Evolutionary conservation across 2,888 invertebrate species (phyloP), one percentile per base, ranked within the genome.

Genomic region (Mesorhabditis sp.): DNA sequence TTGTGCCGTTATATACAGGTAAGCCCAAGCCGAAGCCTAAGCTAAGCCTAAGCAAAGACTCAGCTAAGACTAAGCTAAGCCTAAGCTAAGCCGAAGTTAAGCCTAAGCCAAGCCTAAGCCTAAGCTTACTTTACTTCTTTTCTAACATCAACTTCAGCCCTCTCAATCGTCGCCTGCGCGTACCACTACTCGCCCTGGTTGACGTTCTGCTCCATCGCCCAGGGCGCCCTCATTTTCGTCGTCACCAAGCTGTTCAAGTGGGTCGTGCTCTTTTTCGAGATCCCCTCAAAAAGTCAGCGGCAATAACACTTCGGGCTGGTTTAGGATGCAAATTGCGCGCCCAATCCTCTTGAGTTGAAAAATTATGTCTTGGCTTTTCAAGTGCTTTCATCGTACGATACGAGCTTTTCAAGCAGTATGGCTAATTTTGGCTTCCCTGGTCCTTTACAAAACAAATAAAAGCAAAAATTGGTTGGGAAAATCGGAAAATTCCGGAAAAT

Each of bases 151-250:
- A 50, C n/a, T 50, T 10, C 58, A 50, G 58, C 58, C 58, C 43
- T 50, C n/a, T 82, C 83, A 0, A 77, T 84, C 65, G 67, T 65
- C 13, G 80, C 78, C 13, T 74, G 75, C 42, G 67, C 76, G 4
- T 76, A 74, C 66, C 66, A 77, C 43, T 85, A 79, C 72, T 76
- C 81, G 5, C 76, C 80, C 3, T 74, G 74, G 43, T 70, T 84
- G 10, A 73, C 83, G 4, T 66, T 68, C 50, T 75, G 76, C 5
- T 80, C 83, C 4, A 43, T 85, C 3, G 15, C 71, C 5, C 80
- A 82, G 66, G 85, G 84, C 28, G 61, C 73, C 6, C 65, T 83
- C 43, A 72, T 85, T 7, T 83, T 83, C 44, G 28, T 73, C 2
- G 64, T 75, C 4, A 76, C 82, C 5, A 73, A 68, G 43, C 74